Evolutionary conservation across 2,113 vertebrate genomes (phyloP), one percentile per base, ranked within the genome.

Genomic region (Pelusios castaneus): DNA sequence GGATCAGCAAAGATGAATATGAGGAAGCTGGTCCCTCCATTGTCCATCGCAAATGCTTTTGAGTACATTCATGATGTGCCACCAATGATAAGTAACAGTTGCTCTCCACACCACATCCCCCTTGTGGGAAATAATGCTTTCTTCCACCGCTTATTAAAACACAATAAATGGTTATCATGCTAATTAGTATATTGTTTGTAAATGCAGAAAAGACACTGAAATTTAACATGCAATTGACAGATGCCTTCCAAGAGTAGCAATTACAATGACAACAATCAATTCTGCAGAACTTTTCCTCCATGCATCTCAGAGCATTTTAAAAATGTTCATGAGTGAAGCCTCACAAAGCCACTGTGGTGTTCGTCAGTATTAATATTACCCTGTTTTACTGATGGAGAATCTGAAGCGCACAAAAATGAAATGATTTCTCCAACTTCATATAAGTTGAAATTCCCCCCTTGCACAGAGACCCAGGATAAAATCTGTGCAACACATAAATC

Each of bases 1-100:
- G 96, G 93, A 96, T 96, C 79, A 93, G 89, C 60, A 94, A 90
- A 82, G 96, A 95, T 5, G 94, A 96, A 54, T 94, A 94, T 5
- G 95, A 96, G 47, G 95, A 95, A 91, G 91, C 94, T 25, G 92
- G 91, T 1, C 96, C 94, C 19, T 96, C 96, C 5, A 70, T 96
- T 70, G 90, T 96, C 75, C 95, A 94, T 47, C 76, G 58, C 90
- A 95, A 96, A 81, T 95, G 92, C 85, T 96, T 96, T 45, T 95
- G 91, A 95, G 6, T 16, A 4, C 34, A 21, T 52, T 82, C 70
- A 4, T 51, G 38, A 1, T 0, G 10, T 51, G 2, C 49, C 10
- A 63, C 24, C 58, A 13, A 38, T 14, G 58, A 73, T 70, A 70
- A 56, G 58, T 17, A 80, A 56, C 4, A 49, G 5, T 78, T 43